Evolutionary conservation across 1,140 invertebrate genomes (phyloP).

Genomic region (Drosophila saltans): DNA sequence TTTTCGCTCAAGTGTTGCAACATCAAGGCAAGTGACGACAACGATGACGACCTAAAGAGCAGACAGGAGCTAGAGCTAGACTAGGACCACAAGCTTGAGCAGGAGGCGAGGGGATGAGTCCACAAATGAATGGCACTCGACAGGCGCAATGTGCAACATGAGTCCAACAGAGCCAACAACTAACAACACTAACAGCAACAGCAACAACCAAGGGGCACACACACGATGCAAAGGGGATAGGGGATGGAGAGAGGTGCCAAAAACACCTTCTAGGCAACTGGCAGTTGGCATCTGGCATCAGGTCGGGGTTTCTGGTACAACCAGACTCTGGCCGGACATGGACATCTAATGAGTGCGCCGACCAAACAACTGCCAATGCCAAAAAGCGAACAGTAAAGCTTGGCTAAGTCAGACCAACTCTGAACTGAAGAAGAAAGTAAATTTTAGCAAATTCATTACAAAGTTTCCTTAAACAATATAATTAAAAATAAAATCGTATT

Average conservation of each 20-base stretch:
- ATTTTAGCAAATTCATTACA: no score
- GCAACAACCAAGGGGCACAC: conserved; percentile 8
- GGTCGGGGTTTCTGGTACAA: conserved; percentile 11
- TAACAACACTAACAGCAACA: conserved; percentile 28
- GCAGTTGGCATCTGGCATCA: conserved; percentile 8
- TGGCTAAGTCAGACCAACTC: background rate
- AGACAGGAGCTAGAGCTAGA: conserved; percentile 7
- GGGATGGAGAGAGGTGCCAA: conserved; percentile 25
- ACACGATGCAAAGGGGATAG: background rate
- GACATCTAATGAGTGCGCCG: conserved; percentile 42
- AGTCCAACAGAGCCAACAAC: conserved; percentile 44
- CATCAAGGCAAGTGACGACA: conserved; percentile 76
- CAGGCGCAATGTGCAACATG: conserved; percentile 74
- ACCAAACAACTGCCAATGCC: conserved; percentile 23
- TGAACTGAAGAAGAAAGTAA: no score
- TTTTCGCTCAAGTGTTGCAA: conserved; percentile 66
- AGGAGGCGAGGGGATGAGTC: background rate
- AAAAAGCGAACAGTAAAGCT: conserved; percentile 25
- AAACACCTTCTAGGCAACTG: conserved; percentile 50
- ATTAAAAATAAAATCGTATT: no score
- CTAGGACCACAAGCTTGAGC: background rate
- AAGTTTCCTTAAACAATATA: no score
- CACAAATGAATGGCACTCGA: conserved; percentile 71
- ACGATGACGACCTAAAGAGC: conserved; percentile 61
- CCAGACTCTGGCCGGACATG: conserved; percentile 10